A percentile compares a stretch with the other conserved stretches of the same genome.
phyloP scores from a whole-genome alignment of 2,113 vertebrate species.

The Coptodon bakossiorum region DNA sequence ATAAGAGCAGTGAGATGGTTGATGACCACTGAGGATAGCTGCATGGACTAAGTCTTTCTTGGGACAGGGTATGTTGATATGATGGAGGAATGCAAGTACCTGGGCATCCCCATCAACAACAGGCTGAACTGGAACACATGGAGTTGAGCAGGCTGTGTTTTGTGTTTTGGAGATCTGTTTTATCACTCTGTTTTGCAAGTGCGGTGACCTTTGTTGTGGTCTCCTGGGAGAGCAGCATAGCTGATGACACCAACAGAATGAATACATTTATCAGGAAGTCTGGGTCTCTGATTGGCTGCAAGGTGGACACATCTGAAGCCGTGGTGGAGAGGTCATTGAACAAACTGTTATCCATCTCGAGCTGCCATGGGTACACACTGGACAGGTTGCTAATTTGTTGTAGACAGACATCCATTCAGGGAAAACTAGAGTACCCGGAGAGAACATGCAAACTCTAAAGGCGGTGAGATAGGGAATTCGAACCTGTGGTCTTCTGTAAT shows the following conservation, averaged over 20 bases:
- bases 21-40: neutral
- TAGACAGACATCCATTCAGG: neutral
- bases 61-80: neutral
- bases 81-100: neutral
- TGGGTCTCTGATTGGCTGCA: neutral
- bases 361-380: neutral
- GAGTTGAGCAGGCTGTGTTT: neutral
- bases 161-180: neutral
- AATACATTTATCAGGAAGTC: neutral
- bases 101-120: neutral
- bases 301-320: neutral
- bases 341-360: neutral
- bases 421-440: fast-evolving
- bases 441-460: neutral
- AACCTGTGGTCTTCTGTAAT: neutral
- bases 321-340: neutral
- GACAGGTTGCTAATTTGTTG: neutral
- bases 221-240: neutral
- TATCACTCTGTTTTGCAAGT: neutral
- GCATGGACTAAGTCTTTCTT: neutral
- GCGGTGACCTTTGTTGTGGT: neutral
- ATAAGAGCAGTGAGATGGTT: neutral
- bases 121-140: neutral
- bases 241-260: neutral
- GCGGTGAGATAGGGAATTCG: neutral